Conservation (phyloP, 35 echinoderm and acorn worm genomes). For the Ophioderma brevispina region DNA sequence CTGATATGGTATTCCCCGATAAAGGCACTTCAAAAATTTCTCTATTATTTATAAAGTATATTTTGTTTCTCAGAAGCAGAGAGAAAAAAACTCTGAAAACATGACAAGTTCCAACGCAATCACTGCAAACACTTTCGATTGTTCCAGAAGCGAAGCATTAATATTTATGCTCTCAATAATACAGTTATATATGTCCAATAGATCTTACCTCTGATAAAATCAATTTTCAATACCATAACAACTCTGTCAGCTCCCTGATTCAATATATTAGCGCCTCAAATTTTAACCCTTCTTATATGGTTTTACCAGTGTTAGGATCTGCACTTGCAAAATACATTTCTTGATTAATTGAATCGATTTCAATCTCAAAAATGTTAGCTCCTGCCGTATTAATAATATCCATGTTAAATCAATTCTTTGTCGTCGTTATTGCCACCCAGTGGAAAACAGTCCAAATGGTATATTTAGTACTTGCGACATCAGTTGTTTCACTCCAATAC, state of each 20-base stretch:
- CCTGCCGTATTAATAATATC: neutral
- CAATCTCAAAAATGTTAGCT: neutral
- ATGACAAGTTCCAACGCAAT: no score
- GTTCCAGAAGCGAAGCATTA: no score
- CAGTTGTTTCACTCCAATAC: neutral
- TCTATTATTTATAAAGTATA: no score
- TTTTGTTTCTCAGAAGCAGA: no score
- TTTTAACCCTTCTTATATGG: neutral
- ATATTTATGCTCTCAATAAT: no score
- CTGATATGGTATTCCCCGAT: no score
- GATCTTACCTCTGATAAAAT: no score
- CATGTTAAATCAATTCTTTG: neutral
- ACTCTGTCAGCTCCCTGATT: neutral
- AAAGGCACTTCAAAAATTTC: no score
- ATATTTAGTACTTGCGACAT: no score
- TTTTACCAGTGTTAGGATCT: neutral
- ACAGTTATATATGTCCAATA: no score
- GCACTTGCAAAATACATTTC: neutral
- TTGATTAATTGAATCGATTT: neutral
- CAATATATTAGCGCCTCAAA: neutral
- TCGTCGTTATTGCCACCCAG: neutral
- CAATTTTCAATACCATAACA: neutral
- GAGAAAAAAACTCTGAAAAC: no score
- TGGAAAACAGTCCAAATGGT: neutral
- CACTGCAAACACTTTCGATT: neutral